Percentiles rank a stretch among this genome's conserved stretches.
These are phyloP conservation scores for Danio rerio DNA, from an alignment of 2,113 vertebrate genomes.

Conservation along the genomic window DNA sequence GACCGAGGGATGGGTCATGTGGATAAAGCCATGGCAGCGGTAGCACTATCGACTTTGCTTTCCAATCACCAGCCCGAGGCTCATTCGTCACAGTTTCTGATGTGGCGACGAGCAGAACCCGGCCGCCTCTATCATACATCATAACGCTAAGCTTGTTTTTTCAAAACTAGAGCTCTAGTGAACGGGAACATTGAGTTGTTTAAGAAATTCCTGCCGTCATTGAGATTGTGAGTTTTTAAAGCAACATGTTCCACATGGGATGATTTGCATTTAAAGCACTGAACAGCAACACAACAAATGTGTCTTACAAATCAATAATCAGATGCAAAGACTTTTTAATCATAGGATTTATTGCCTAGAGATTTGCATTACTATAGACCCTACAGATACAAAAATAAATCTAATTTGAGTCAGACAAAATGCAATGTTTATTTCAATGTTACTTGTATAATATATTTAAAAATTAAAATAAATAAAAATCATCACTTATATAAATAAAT, in stretches of 20 bases:
- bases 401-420: no score
- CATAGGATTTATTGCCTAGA: no score
- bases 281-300: no score
- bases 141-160: slow-evolving; percentile 60
- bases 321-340: no score
- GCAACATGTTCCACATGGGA: neutral
- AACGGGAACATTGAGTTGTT: slow-evolving; percentile 57
- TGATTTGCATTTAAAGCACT: slow-evolving; percentile 26
- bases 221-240: slow-evolving; percentile 52
- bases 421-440: no score
- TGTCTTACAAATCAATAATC: no score
- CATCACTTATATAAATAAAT: no score
- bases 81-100: slow-evolving; percentile 70
- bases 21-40: slow-evolving; percentile 57
- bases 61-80: slow-evolving; percentile 64
- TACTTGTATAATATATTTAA: no score
- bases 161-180: slow-evolving; percentile 59
- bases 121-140: slow-evolving; percentile 66
- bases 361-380: no score
- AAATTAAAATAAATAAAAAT: no score
- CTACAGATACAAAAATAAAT: no score
- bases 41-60: slow-evolving; percentile 65
- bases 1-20: slow-evolving; percentile 53
- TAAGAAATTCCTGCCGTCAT: slow-evolving; percentile 29
- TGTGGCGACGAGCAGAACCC: slow-evolving; percentile 54